Evolutionary conservation across 2,888 invertebrate genomes (phyloP).

Genomic region (Caenorhabditis sinica): DNA sequence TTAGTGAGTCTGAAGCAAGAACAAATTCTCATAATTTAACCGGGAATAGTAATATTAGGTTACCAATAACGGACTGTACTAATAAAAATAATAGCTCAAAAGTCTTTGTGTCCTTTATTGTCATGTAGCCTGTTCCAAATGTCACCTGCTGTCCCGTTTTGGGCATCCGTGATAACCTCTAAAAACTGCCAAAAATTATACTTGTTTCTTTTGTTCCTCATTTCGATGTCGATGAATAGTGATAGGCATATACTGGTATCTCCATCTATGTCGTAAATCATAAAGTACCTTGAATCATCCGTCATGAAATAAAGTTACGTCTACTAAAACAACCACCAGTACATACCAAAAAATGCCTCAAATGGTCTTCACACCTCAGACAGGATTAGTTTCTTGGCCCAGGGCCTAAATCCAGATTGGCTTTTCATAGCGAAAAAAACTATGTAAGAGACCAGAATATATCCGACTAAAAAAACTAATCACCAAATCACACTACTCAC

Average conservation of each 20-base stretch:
- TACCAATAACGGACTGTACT: too few relatives aligned
- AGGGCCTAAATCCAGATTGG: slow-evolving; percentile 10
- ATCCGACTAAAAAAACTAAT: slow-evolving; percentile 4
- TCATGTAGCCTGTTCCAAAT: too few relatives aligned
- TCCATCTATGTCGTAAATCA: slow-evolving; percentile 55
- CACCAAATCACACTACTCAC: slow-evolving; percentile 23
- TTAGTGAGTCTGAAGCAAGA: too few relatives aligned
- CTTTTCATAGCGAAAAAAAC: neutral
- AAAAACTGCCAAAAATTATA: slow-evolving; percentile 16
- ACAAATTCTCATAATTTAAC: too few relatives aligned
- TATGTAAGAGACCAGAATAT: neutral
- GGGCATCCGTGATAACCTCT: neutral
- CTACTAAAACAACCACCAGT: slow-evolving; percentile 38
- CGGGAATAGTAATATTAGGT: too few relatives aligned
- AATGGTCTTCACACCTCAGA: slow-evolving; percentile 7
- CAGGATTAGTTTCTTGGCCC: slow-evolving; percentile 28
- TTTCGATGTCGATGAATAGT: neutral
- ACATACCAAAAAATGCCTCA: neutral
- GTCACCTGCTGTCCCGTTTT: neutral
- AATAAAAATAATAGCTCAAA: too few relatives aligned
- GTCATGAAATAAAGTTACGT: slow-evolving; percentile 28
- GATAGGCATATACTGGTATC: slow-evolving; percentile 31
- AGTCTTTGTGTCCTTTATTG: too few relatives aligned
- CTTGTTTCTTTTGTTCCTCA: neutral
- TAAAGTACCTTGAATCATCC: slow-evolving; percentile 50